A percentile compares a stretch with the other conserved stretches of the same genome.
These are phyloP conservation scores for Neoniphon sammara DNA, from an alignment of 2,797 vertebrate genomes.

Conservation along the genomic window DNA sequence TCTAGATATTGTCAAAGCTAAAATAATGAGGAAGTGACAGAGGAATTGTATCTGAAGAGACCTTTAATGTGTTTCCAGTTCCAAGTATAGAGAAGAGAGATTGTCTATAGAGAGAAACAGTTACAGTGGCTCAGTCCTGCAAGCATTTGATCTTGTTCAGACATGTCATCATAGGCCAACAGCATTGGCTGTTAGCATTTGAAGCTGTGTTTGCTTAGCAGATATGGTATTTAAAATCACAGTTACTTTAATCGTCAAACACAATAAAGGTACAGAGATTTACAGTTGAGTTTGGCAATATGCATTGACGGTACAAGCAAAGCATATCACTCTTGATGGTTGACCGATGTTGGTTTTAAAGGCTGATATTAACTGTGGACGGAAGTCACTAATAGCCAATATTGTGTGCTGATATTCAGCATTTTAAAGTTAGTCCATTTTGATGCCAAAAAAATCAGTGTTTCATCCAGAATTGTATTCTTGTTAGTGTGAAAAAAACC, in stretches of 20 bases:
- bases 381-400: too few relatives aligned
- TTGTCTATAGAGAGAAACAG: slow-evolving; percentile 3
- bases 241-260: background rate
- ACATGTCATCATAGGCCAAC: background rate
- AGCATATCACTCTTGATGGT: too few relatives aligned
- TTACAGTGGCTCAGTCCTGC: background rate
- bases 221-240: background rate
- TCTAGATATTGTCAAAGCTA: background rate
- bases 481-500: too few relatives aligned
- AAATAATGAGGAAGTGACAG: background rate
- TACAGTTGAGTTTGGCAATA: too few relatives aligned
- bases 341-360: too few relatives aligned
- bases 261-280: background rate
- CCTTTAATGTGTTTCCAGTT: background rate
- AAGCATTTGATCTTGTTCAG: background rate
- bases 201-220: background rate
- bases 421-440: too few relatives aligned
- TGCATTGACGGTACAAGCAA: too few relatives aligned
- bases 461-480: too few relatives aligned
- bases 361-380: too few relatives aligned
- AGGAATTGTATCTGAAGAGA: background rate
- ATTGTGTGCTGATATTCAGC: too few relatives aligned
- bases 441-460: too few relatives aligned
- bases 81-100: background rate
- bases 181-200: background rate